phyloP scores from a whole-genome alignment of 2,888 invertebrate genomes.

The Cephalotes varians region DNA sequence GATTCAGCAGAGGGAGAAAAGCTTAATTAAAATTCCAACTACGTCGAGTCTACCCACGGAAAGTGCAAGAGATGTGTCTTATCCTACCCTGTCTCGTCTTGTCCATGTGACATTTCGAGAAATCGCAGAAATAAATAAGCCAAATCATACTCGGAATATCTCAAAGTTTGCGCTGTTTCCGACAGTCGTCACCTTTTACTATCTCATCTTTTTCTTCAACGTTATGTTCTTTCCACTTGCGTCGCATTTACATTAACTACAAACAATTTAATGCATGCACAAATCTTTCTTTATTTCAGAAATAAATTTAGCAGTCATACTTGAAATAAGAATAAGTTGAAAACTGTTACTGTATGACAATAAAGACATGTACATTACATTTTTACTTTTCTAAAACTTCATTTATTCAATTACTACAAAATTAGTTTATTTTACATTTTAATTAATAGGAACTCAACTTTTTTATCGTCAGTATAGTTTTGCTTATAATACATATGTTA shows the following conservation, averaged over 20 bases:
- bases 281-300: constrained; percentile 26
- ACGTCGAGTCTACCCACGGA: constrained; percentile 73
- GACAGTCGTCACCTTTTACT: constrained; percentile 64
- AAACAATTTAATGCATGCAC: constrained; percentile 58
- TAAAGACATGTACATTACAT: background rate
- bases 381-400: background rate
- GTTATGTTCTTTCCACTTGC: constrained; percentile 8
- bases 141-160: constrained; percentile 66
- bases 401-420: background rate
- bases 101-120: constrained; percentile 68
- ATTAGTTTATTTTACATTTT: background rate
- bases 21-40: constrained; percentile 81
- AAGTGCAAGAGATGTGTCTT: constrained; percentile 63
- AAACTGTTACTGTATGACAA: constrained; percentile 25
- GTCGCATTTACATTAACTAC: constrained; percentile 49
- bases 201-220: constrained; percentile 26
- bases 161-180: constrained; percentile 64
- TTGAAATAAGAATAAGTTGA: constrained; percentile 27
- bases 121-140: constrained; percentile 75
- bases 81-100: constrained; percentile 34
- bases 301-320: constrained; percentile 16
- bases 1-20: constrained; percentile 74
- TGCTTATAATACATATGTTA: background rate
- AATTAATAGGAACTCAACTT: background rate
- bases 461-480: background rate